A percentile compares a stretch with the other conserved stretches of the same genome.
Conservation (phyloP, 2,113 vertebrate species). For the Sterna hirundo region DNA sequence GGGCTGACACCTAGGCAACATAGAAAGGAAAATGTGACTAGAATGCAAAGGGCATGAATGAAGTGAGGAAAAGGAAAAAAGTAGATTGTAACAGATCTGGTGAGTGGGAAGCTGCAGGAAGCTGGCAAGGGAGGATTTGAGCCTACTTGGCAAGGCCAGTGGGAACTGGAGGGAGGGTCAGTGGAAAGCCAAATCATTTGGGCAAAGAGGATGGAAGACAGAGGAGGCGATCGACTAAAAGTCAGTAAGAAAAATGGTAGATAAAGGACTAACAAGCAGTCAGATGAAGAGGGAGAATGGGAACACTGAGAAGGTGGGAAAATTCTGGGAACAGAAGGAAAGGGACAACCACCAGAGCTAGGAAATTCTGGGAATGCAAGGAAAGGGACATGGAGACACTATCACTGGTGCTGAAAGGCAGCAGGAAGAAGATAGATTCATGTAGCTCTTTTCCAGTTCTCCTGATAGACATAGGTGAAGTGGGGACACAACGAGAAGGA, state of each 20-base stretch:
- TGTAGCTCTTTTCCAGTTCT: background rate
- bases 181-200: background rate
- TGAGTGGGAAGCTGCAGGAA: constrained; percentile 39
- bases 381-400: background rate
- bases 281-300: background rate
- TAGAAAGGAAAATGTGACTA: constrained; percentile 45
- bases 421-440: background rate
- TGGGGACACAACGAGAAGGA: background rate
- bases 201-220: background rate
- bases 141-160: constrained; percentile 41
- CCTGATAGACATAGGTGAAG: background rate
- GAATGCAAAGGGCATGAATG: constrained; percentile 41
- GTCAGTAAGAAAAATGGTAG: background rate
- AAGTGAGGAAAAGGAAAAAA: constrained; percentile 35
- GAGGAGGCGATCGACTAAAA: background rate
- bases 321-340: background rate
- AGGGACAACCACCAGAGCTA: background rate
- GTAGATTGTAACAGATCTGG: background rate
- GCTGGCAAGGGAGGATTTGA: constrained; percentile 13
- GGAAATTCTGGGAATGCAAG: background rate
- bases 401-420: background rate
- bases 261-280: background rate
- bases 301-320: background rate
- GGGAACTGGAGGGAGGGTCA: constrained; percentile 21
- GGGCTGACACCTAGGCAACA: constrained; percentile 46